Evolutionary conservation across 2,113 vertebrate genomes (phyloP).

Genomic region (Dendropsophus ebraccatus): DNA sequence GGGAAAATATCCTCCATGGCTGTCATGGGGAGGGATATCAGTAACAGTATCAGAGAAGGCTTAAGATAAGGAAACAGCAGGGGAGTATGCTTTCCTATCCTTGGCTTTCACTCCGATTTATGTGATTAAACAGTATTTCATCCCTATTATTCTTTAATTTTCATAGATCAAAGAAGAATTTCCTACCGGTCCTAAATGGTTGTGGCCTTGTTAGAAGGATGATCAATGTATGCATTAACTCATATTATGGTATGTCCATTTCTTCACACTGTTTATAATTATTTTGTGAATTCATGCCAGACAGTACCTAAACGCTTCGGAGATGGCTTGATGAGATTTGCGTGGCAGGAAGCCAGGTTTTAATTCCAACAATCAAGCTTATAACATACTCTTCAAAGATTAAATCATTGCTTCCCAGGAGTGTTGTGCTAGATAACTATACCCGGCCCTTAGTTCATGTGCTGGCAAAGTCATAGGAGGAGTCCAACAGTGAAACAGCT

Average conservation of each 20-base stretch:
- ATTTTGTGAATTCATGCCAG: not conserved
- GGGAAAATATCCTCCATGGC: too few species aligned
- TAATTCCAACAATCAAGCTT: conserved; percentile 57
- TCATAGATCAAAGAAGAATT: not conserved
- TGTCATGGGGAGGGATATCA: too few species aligned
- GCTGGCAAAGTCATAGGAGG: conserved; percentile 26
- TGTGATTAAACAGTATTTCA: not conserved
- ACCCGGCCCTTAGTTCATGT: conserved; percentile 7
- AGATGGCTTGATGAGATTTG: conserved; percentile 43
- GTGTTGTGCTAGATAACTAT: not conserved
- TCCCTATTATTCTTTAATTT: not conserved
- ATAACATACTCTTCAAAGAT: conserved; percentile 54
- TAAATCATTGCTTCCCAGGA: conserved; percentile 33
- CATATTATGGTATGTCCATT: conserved; percentile 38
- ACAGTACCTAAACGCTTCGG: conserved; percentile 10
- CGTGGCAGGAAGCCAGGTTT: conserved; percentile 56
- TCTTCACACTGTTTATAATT: conserved; percentile 27
- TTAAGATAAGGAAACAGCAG: too few species aligned
- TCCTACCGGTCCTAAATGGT: not conserved
- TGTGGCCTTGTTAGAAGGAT: not conserved
- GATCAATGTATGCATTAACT: conserved; percentile 38
- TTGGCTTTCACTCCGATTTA: not conserved
- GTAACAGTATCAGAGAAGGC: not conserved
- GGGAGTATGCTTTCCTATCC: not conserved
- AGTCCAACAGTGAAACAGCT: conserved; percentile 47